These are phyloP conservation scores for Sebastes minor DNA, from an alignment of 2,797 vertebrate species.

Conservation along the genomic window DNA sequence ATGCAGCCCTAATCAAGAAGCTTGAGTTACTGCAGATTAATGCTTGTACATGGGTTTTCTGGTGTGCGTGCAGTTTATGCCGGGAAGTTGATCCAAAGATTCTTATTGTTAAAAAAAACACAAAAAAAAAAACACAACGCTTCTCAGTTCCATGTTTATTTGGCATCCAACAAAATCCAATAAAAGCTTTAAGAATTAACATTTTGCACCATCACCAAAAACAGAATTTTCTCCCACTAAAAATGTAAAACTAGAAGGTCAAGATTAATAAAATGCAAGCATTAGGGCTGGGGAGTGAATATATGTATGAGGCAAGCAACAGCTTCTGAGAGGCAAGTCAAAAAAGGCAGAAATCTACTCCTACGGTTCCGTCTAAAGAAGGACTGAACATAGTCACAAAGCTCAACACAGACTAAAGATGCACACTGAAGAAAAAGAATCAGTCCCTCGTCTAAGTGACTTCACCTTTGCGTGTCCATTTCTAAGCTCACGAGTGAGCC, in stretches of 20 bases:
- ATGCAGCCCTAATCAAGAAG: background rate
- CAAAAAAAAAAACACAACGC: background rate
- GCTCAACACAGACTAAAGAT: slow-evolving; percentile 70
- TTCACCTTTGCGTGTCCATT: slow-evolving; percentile 2
- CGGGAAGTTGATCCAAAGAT: background rate
- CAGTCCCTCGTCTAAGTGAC: slow-evolving; percentile 11
- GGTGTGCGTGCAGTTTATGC: background rate
- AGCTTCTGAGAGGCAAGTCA: slow-evolving; percentile 63
- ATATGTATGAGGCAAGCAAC: slow-evolving; percentile 48
- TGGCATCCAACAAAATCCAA: slow-evolving; percentile 82
- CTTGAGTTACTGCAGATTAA: background rate
- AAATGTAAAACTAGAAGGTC: slow-evolving; percentile 84
- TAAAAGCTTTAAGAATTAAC: slow-evolving; percentile 85
- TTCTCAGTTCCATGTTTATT: slow-evolving; percentile 80
- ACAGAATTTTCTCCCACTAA: slow-evolving; percentile 77
- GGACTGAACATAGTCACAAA: slow-evolving; percentile 56
- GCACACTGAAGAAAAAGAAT: slow-evolving; percentile 63
- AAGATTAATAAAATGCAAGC: slow-evolving; percentile 83
- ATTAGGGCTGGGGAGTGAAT: slow-evolving; percentile 28
- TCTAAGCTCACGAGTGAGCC: slow-evolving; percentile 6
- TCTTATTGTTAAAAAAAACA: background rate
- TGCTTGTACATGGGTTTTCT: background rate
- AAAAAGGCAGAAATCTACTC: slow-evolving; percentile 59
- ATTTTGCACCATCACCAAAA: slow-evolving; percentile 82
- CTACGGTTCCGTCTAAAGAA: slow-evolving; percentile 56